Evolutionary conservation across 2,888 invertebrate species (phyloP).

Genomic region (Lysandra bellargus): DNA sequence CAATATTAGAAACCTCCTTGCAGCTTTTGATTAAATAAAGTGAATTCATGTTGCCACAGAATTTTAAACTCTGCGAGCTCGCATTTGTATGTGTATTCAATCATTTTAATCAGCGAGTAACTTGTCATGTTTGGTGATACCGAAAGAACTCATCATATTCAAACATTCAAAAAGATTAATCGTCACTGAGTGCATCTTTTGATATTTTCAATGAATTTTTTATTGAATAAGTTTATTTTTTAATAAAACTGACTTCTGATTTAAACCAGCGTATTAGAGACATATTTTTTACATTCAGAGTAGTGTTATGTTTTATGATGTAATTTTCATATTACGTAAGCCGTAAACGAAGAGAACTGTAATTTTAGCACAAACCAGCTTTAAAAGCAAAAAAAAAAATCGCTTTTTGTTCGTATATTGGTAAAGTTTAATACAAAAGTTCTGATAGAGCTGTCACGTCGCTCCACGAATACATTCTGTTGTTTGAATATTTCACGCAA

Average conservation of each 20-base stretch:
- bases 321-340: neutral
- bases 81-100: neutral
- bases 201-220: neutral
- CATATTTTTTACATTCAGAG: neutral
- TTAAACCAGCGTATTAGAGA: neutral
- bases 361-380: neutral
- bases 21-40: slow-evolving; percentile 22
- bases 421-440: slow-evolving; percentile 30
- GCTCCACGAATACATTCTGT: slow-evolving; percentile 16
- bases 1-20: neutral
- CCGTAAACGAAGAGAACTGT: neutral
- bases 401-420: slow-evolving; percentile 28
- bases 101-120: neutral
- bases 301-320: neutral
- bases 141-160: neutral
- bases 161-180: neutral
- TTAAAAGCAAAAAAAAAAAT: slow-evolving; percentile 18
- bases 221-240: neutral
- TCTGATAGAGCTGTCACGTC: slow-evolving; percentile 27
- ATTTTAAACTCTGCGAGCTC: neutral
- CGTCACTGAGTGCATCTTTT: neutral
- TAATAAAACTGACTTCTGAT: neutral
- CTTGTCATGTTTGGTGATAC: neutral
- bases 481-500: slow-evolving; percentile 22
- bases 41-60: neutral